Percentiles rank a stretch among this genome's conserved stretches.
These are phyloP conservation scores for Alviniconcha marisindica DNA, from an alignment of 1,140 invertebrate species.

Conservation along the genomic window DNA sequence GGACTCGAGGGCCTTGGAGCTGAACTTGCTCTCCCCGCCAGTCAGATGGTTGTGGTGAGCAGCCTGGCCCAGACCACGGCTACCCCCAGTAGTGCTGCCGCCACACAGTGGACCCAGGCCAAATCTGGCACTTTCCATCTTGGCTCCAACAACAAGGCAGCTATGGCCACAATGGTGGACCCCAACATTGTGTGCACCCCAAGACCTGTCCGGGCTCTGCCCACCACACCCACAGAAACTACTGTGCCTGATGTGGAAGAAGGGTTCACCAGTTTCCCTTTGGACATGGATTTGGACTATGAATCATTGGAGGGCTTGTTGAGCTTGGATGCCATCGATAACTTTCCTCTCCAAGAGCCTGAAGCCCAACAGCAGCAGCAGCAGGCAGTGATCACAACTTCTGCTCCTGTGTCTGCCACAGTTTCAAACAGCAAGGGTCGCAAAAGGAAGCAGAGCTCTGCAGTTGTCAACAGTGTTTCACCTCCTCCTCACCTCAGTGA, in stretches of 20 bases:
- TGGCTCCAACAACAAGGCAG: neutral
- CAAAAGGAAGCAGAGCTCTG: too few relatives aligned
- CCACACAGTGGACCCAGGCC: neutral
- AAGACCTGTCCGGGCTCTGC: neutral
- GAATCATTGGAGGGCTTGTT: constrained; percentile 6
- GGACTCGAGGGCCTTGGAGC: neutral
- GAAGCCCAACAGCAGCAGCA: neutral
- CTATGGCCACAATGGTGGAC: constrained; percentile 19
- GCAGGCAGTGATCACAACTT: neutral
- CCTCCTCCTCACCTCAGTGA: too few relatives aligned
- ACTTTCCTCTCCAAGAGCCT: neutral
- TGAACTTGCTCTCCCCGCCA: neutral
- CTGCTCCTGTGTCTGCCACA: neutral
- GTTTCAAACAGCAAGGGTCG: too few relatives aligned
- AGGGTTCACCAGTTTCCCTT: too few relatives aligned
- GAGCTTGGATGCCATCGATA: neutral
- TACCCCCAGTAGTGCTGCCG: neutral
- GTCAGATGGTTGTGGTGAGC: neutral
- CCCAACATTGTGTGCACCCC: constrained; percentile 18
- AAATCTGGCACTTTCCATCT: neutral
- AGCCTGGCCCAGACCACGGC: neutral
- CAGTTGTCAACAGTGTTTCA: too few relatives aligned
- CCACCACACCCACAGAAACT: neutral
- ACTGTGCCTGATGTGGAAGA: neutral
- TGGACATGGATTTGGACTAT: neutral